Base-by-base conservation (phyloP, 2,797 vertebrate genomes). In the Typhlichthys eigenmanni region DNA sequence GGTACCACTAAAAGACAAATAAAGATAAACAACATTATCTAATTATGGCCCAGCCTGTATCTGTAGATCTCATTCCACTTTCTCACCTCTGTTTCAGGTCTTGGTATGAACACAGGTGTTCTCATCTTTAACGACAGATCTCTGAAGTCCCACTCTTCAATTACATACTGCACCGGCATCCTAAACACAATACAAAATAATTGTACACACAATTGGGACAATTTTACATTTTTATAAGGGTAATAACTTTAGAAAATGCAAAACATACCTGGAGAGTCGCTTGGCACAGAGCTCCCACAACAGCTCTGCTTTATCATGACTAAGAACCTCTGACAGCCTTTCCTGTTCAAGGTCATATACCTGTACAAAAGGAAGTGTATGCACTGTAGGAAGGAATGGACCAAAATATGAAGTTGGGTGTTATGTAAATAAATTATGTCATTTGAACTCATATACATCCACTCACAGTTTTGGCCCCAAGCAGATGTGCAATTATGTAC, bases 141-240 rank as follows among this genome's bases (percentile, higher is more conserved):
- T 77, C 87, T 90, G 76, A 99, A 99, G 86, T 98, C 97, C 98
- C 97, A 99, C 85, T 98, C 96, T 48, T 95, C 93, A 47, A 99
- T 95, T 63, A 99, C 90, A 60, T 98, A 99, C 78, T 99, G 97
- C 71, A 99, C 93, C 0, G 97, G 98, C 94, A 98, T 95, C 74
- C 97, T 99, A 70, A 11, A 53, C 14, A 64, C 74, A 63, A 73
- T 29, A 62, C 51, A 64, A 1, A 53, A 6, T 5, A 45, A 43
- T 51, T 24, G 11, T 34, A 56, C 32, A 56, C 34, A 56, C 2
- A 1, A 4, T 45, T 46, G 5, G 10, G 55, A 9, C n/a, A 6
- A 11, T n/a, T 19, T 38, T 11, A 19, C 13, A 57, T 9, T 4
- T 29, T 29, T 29, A 29, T 4, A 29, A 14, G 14, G 55, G 16